Percentiles rank a stretch among this genome's conserved stretches.
Evolutionary conservation across 2,113 vertebrate species (phyloP).

Genomic region (Phaethornis superciliosus): DNA sequence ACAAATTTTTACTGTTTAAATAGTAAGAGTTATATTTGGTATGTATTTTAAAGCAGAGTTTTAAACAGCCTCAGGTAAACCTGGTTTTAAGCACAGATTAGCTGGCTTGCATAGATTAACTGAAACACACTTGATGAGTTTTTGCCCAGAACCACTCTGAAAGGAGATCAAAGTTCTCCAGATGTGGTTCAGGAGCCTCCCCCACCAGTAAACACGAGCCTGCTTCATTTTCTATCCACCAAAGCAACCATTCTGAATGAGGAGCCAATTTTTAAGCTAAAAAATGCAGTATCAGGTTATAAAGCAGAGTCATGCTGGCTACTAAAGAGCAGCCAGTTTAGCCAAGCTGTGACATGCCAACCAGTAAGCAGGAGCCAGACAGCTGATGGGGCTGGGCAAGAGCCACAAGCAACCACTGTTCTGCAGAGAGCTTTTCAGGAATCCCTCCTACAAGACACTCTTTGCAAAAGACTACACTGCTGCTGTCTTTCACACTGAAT

Average conservation of each 20-base stretch:
- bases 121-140: constrained; percentile 3
- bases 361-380: constrained; percentile 39
- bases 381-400: constrained; percentile 44
- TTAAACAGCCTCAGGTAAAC: constrained; percentile 4
- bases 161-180: constrained; percentile 29
- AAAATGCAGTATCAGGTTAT: neutral
- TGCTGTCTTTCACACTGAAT: constrained; percentile 36
- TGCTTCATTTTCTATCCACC: neutral
- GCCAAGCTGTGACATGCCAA: neutral
- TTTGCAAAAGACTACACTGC: constrained; percentile 57
- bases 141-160: neutral
- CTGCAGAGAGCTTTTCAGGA: constrained; percentile 54
- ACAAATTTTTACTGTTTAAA: neutral
- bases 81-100: neutral
- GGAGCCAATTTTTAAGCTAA: neutral
- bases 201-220: neutral
- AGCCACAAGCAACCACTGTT: constrained; percentile 51
- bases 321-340: neutral
- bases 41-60: neutral
- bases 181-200: neutral
- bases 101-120: neutral
- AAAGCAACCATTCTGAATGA: neutral
- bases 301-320: neutral
- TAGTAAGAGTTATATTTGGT: neutral
- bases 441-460: constrained; percentile 43